Evolutionary conservation across 2,113 vertebrate species (phyloP).

Genomic region (Triplophysa siluroides): DNA sequence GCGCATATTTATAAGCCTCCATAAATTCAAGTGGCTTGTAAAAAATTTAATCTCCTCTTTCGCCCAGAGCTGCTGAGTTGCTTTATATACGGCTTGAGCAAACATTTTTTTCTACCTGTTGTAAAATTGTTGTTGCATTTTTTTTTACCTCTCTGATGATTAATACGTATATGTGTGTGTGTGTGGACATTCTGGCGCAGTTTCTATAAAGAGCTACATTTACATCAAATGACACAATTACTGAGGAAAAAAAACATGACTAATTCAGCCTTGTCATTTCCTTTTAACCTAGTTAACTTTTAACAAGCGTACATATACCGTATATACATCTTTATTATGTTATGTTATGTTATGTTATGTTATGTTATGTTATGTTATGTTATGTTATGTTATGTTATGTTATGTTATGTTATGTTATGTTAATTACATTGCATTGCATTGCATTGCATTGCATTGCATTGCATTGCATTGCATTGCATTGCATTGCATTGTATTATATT

Average conservation of each 20-base stretch:
- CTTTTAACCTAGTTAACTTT: background rate
- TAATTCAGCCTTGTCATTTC: background rate
- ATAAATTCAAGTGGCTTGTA: constrained; percentile 67
- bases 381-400: no score
- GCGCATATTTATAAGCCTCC: constrained; percentile 69
- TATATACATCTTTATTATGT: no score
- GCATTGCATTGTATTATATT: no score
- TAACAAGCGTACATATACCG: background rate
- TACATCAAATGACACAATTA: background rate
- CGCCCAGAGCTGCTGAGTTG: constrained; percentile 62
- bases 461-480: no score
- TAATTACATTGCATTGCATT: no score
- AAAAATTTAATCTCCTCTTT: constrained; percentile 64
- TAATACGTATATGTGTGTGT: background rate
- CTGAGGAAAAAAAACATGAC: background rate
- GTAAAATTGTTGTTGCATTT: constrained; percentile 20
- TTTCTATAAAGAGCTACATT: background rate
- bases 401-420: no score
- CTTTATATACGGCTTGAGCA: constrained; percentile 59
- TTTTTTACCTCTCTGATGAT: background rate
- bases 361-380: no score
- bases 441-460: no score
- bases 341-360: no score
- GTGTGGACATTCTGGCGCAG: background rate
- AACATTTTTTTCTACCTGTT: constrained; percentile 50